Base-by-base conservation (phyloP, 1,140 invertebrate species). In the Pseudomyrmex concolor region DNA sequence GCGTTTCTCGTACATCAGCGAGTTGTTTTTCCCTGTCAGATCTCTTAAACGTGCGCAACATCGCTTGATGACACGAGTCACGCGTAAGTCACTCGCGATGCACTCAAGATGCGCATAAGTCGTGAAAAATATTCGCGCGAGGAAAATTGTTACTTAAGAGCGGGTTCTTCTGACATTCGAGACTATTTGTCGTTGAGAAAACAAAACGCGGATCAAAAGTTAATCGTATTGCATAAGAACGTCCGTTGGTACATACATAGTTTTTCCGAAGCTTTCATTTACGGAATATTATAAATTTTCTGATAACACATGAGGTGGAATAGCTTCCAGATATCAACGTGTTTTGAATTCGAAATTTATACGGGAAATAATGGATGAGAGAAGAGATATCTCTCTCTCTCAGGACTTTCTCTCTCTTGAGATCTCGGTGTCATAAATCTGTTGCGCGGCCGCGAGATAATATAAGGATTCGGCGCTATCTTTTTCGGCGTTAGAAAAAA, bases 21-120 rank as follows among this genome's bases (percentile, higher is more conserved):
- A 45, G 19, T 71, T 43, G 54, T 55, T 50, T 60, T 22, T 48
- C 34, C 70, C 62, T 82, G 78, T 82, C 70, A 45, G 66, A 34
- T n/a, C 48, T 74, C 48, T 82, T 82, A 74, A 82, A 74, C 74
- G 63, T 74, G 48, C 51, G 34, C 70, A 54, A 63, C 78, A 74
- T 82, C 78, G 54, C 25, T n/a, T n/a, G 22, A 48, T 57, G 55
- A 54, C 22, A 70, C 50, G 7, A 73, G 48, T 17, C 48, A 68
- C 45, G 45, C 48, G 3, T 25, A 68, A 22, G 50, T 10, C 4
- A 4, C 3, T 25, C 25, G 34, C 8, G 50, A 77, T 13, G 19
- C 43, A 68, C 22, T 25, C 22, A 70, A 55, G 55, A 50, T 59
- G 45, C 12, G 15, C 48, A n/a, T 5, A 0, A 57, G 57, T 22